Evolutionary conservation across 2,888 invertebrate species (phyloP).

Genomic region (Xylophagus ater): DNA sequence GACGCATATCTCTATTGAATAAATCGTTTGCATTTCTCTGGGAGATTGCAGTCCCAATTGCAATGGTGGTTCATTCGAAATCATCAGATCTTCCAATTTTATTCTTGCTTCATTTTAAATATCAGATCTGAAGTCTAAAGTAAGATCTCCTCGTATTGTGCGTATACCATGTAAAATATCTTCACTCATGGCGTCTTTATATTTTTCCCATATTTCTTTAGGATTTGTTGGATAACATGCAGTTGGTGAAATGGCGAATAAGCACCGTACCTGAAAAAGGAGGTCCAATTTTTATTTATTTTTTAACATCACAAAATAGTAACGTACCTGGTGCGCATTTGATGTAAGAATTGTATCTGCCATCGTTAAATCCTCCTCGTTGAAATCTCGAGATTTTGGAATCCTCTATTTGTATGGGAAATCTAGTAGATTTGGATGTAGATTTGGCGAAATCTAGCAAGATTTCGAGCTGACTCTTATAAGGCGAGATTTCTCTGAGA

Average conservation of each 20-base stretch:
- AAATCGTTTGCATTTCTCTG: constrained; percentile 19
- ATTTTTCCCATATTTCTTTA: constrained; percentile 17
- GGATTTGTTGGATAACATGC: constrained; percentile 16
- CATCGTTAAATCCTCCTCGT: no score
- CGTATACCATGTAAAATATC: constrained; percentile 16
- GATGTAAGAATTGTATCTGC: no score
- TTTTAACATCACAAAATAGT: no score
- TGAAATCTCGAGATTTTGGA: no score
- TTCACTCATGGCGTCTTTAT: constrained; percentile 19
- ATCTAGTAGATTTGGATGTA: no score
- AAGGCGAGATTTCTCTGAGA: no score
- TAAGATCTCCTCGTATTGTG: constrained; percentile 6
- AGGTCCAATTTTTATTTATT: no score
- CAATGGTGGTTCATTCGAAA: constrained; percentile 17
- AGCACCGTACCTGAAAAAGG: constrained; percentile 18
- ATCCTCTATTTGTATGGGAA: no score
- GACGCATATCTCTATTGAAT: constrained; percentile 21
- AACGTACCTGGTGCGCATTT: no score
- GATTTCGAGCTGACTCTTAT: no score
- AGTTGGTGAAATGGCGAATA: constrained; percentile 19
- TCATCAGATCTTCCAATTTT: constrained; percentile 23
- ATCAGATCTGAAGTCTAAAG: constrained; percentile 15
- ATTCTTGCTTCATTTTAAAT: constrained; percentile 22
- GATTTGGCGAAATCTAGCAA: no score
- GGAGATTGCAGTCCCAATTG: constrained; percentile 23